A percentile compares a stretch with the other conserved stretches of the same genome.
Evolutionary conservation across 2,888 invertebrate species (phyloP).

Genomic region (Agrochola macilenta): DNA sequence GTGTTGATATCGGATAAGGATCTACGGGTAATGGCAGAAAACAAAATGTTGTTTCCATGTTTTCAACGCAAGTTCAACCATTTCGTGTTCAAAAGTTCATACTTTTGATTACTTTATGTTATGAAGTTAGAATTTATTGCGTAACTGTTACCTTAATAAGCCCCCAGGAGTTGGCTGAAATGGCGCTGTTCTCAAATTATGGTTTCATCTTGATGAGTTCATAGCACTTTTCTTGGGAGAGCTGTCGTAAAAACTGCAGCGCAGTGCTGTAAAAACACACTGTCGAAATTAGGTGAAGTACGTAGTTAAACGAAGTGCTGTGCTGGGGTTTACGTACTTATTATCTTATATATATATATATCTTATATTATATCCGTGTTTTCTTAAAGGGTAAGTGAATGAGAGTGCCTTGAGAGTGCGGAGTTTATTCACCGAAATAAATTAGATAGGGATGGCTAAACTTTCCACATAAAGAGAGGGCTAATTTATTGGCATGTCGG

Average conservation of each 20-base stretch:
- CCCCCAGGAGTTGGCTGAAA: background rate
- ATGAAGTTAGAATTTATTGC: constrained; percentile 16
- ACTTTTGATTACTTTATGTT: constrained; percentile 11
- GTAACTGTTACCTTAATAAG: background rate
- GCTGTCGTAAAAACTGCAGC: constrained; percentile 25
- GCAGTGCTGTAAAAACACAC: background rate
- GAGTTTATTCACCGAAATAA: background rate
- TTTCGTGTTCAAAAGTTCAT: background rate
- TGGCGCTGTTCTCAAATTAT: background rate
- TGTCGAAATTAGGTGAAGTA: background rate
- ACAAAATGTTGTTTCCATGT: background rate
- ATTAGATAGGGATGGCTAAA: background rate
- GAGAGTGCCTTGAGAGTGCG: background rate
- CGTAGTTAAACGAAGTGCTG: background rate
- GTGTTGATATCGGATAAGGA: background rate
- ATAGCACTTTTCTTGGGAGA: background rate
- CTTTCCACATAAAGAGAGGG: background rate
- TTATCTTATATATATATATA: too few relatives aligned
- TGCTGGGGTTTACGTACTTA: background rate
- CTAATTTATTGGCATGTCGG: too few relatives aligned
- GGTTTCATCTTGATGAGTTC: background rate
- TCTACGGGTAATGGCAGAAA: background rate
- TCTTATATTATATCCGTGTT: too few relatives aligned
- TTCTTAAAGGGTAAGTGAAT: constrained; percentile 3
- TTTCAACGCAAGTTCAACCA: constrained; percentile 7